Percentiles rank a stretch among this genome's conserved stretches.
Evolutionary conservation across 2,113 vertebrate genomes (phyloP).

Genomic region (Spilogale gracilis): DNA sequence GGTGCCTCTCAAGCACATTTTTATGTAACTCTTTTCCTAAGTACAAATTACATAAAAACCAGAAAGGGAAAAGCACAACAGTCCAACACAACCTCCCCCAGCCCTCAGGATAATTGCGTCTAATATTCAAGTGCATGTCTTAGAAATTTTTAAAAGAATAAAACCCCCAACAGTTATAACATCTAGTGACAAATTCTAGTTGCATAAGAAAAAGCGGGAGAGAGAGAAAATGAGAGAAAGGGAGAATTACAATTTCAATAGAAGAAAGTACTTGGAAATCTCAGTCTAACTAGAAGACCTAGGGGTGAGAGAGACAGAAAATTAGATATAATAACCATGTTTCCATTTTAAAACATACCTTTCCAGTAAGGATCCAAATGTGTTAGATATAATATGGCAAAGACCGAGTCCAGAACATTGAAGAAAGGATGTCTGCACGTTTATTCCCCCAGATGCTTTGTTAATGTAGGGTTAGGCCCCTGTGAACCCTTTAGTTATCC

Average conservation of each 20-base stretch:
- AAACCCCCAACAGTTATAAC: neutral
- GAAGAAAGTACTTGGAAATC: constrained; percentile 43
- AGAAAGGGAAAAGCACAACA: neutral
- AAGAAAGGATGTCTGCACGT: constrained; percentile 59
- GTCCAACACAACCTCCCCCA: neutral
- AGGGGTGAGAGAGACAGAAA: constrained; percentile 73
- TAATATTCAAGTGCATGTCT: neutral
- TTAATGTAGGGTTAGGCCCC: constrained; percentile 73
- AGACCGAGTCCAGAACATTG: constrained; percentile 20
- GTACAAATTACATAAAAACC: constrained; percentile 27
- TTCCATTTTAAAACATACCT: constrained; percentile 78
- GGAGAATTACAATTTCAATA: constrained; percentile 55
- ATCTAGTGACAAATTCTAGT: constrained; percentile 35
- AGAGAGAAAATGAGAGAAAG: neutral
- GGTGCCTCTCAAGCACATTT: neutral
- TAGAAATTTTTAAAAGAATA: neutral
- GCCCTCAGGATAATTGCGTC: neutral
- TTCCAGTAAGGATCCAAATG: constrained; percentile 46
- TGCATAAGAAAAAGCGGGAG: neutral
- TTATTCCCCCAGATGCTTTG: constrained; percentile 46
- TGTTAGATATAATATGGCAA: constrained; percentile 51
- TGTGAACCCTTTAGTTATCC: constrained; percentile 69
- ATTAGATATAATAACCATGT: constrained; percentile 79
- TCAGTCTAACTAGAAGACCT: constrained; percentile 55
- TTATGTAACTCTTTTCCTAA: neutral